These are phyloP conservation scores for Aporrectodea caliginosa DNA, from an alignment of 1,140 invertebrate genomes.

Conservation along the genomic window DNA sequence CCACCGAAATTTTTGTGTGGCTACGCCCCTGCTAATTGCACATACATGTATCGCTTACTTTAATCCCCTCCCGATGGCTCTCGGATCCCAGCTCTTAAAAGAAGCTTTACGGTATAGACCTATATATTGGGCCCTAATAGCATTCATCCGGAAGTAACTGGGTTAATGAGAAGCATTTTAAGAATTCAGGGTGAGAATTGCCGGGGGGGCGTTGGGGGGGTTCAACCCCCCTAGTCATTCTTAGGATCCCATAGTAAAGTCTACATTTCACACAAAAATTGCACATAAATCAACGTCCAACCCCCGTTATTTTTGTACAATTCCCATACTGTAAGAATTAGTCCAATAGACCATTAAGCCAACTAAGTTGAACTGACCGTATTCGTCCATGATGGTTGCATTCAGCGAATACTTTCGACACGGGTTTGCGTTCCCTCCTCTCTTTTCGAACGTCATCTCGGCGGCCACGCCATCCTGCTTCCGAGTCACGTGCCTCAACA, in stretches of 20 bases:
- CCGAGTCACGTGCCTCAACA: not conserved
- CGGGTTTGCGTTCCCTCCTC: not conserved
- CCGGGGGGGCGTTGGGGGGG: not conserved
- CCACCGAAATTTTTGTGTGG: no score
- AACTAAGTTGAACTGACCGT: slow-evolving; percentile 1
- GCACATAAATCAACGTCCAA: not conserved
- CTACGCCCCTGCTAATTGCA: no score
- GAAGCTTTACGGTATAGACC: no score
- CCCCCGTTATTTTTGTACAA: no score
- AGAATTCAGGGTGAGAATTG: not conserved
- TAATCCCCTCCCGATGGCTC: no score
- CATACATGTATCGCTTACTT: no score
- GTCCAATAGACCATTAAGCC: not conserved
- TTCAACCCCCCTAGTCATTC: not conserved
- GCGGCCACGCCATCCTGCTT: not conserved
- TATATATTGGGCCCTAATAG: no score
- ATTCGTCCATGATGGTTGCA: slow-evolving; percentile 17
- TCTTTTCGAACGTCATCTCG: no score
- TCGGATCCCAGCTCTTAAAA: no score
- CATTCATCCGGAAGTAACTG: no score
- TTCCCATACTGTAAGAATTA: no score
- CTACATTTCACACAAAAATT: not conserved
- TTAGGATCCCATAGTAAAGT: not conserved
- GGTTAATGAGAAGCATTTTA: no score
- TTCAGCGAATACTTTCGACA: slow-evolving; percentile 18